These are phyloP conservation scores for Xiphydria camelus DNA, from an alignment of 2,888 invertebrate genomes.

Conservation along the genomic window DNA sequence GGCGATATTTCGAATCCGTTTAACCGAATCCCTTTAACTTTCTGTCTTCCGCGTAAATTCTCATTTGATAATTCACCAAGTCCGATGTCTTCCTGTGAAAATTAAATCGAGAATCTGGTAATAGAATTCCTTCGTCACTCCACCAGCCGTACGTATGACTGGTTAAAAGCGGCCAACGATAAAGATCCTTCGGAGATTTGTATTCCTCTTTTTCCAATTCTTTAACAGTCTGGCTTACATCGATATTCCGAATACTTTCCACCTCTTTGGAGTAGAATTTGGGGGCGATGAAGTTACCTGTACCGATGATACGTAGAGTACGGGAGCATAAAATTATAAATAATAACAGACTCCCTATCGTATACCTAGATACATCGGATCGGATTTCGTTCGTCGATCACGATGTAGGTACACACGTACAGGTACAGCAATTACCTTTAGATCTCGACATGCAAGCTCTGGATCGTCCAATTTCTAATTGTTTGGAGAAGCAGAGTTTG, in stretches of 20 bases:
- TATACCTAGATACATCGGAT: too few relatives aligned
- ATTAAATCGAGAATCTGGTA: conserved; percentile 36
- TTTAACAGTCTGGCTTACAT: conserved; percentile 25
- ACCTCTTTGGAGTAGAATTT: conserved; percentile 43
- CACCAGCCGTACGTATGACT: conserved; percentile 52
- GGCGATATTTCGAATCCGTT: too few relatives aligned
- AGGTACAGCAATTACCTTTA: conserved; percentile 39
- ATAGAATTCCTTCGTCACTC: conserved; percentile 40
- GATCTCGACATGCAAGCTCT: conserved; percentile 30
- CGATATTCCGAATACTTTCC: conserved; percentile 18
- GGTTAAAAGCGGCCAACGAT: conserved; percentile 37
- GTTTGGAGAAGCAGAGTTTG: conserved; percentile 44
- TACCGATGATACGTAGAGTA: too few relatives aligned
- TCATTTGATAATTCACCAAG: conserved; percentile 39
- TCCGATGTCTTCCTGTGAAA: conserved; percentile 45
- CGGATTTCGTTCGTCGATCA: too few relatives aligned
- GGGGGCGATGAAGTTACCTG: conserved; percentile 40
- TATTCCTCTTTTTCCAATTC: conserved; percentile 28
- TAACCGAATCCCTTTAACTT: conserved; percentile 32
- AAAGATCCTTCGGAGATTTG: conserved; percentile 28
- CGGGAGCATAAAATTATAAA: too few relatives aligned
- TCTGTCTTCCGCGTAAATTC: conserved; percentile 41
- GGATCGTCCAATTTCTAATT: conserved; percentile 41
- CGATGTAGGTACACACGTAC: too few relatives aligned
- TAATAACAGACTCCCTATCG: too few relatives aligned